Percentiles rank a stretch among this genome's conserved stretches.
Evolutionary conservation across 2,888 invertebrate species (phyloP).

Genomic region (Synanthedon formicaeformis): DNA sequence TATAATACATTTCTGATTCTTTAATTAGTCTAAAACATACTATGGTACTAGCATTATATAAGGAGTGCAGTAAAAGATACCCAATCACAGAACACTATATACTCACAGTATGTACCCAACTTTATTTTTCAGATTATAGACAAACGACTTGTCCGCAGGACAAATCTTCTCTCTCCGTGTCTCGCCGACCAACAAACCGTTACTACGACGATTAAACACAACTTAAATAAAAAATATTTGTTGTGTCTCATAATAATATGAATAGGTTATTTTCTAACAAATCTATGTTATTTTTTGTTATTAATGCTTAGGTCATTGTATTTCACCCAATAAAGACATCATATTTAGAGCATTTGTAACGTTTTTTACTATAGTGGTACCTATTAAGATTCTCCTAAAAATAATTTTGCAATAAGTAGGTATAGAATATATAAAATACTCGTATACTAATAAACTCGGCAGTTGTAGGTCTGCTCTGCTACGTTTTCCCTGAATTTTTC

Average conservation of each 20-base stretch:
- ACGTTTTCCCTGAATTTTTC: too few relatives aligned
- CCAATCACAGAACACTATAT: not conserved
- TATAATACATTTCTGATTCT: not conserved
- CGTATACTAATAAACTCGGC: too few relatives aligned
- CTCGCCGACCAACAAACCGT: conserved; percentile 49
- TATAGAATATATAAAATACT: too few relatives aligned
- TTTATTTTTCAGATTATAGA: conserved; percentile 48
- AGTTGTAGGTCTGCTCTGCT: too few relatives aligned
- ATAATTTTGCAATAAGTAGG: too few relatives aligned
- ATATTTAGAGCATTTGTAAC: too few relatives aligned
- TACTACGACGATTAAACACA: conserved; percentile 45
- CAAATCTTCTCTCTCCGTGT: conserved; percentile 45
- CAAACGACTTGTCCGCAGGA: conserved; percentile 57
- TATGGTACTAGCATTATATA: not conserved
- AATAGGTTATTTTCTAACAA: not conserved
- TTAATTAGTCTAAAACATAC: not conserved
- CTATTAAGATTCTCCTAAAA: too few relatives aligned
- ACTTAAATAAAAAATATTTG: not conserved
- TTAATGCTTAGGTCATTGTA: not conserved
- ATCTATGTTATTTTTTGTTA: not conserved
- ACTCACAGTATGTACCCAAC: too few relatives aligned
- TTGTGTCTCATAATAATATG: not conserved
- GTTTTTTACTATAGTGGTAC: too few relatives aligned
- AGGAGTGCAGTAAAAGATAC: not conserved
- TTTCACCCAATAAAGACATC: too few relatives aligned